Evolutionary conservation across 2,888 invertebrate genomes (phyloP).

Genomic region (Cheilosia grossa): DNA sequence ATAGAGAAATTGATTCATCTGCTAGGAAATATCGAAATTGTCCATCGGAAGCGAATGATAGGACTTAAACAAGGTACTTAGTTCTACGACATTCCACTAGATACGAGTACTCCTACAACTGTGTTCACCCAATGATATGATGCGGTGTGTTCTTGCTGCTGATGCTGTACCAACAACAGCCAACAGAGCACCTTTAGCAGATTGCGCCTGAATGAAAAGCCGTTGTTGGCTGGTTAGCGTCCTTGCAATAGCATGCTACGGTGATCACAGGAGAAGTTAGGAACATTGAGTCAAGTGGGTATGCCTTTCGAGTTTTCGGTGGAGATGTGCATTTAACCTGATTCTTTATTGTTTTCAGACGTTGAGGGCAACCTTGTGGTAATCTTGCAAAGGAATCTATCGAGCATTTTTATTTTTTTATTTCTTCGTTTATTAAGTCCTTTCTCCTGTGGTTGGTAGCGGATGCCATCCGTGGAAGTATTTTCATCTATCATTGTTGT

Average conservation of each 20-base stretch:
- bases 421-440: conserved; percentile 9
- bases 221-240: conserved; percentile 48
- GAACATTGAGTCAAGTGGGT: conserved; percentile 64
- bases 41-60: conserved; percentile 72
- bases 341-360: conserved; percentile 66
- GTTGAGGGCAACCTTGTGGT: conserved; percentile 39
- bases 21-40: conserved; percentile 71
- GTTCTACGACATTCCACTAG: conserved; percentile 24
- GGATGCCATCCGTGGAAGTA: conserved; percentile 38
- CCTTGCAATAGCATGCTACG: conserved; percentile 44
- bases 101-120: background rate
- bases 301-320: conserved; percentile 65
- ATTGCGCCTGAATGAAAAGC: conserved; percentile 13
- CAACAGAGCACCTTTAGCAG: conserved; percentile 26
- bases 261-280: conserved; percentile 22
- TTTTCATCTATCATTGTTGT: conserved; percentile 39
- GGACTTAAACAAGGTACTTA: conserved; percentile 72
- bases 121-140: conserved; percentile 48
- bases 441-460: conserved; percentile 31
- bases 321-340: conserved; percentile 66
- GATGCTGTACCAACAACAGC: conserved; percentile 40
- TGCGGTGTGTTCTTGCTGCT: background rate
- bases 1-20: conserved; percentile 67
- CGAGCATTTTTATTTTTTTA: background rate
- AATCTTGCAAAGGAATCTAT: conserved; percentile 34